phyloP scores from a whole-genome alignment of 2,888 invertebrate genomes.

The Caradrina kadenii region DNA sequence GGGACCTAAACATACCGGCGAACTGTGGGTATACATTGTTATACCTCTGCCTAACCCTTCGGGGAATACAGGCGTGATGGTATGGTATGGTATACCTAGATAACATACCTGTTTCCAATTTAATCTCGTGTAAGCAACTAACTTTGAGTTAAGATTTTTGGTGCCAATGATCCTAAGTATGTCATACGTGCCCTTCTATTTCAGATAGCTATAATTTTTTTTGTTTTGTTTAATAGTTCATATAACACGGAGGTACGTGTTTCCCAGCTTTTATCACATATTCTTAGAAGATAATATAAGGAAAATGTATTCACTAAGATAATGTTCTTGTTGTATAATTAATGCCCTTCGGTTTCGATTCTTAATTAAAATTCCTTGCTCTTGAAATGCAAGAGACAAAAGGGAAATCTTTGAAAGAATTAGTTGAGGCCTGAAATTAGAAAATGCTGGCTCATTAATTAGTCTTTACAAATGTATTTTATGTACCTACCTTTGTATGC shows the following conservation, averaged over 20 bases:
- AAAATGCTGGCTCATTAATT: neutral
- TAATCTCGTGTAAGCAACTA: too few species aligned
- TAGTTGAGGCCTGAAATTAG: conserved; percentile 5
- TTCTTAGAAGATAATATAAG: conserved; percentile 9
- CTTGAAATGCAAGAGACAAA: conserved; percentile 10
- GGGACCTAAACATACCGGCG: too few species aligned
- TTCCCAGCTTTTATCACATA: conserved; percentile 11
- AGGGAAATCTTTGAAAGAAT: neutral
- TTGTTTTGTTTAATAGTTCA: neutral
- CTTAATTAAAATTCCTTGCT: conserved; percentile 28
- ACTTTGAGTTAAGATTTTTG: too few species aligned
- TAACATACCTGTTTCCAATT: too few species aligned
- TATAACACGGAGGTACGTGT: conserved; percentile 1
- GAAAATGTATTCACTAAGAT: conserved; percentile 31
- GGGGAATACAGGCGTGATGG: too few species aligned
- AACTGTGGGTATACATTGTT: too few species aligned
- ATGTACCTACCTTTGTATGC: too few species aligned
- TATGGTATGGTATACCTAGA: too few species aligned
- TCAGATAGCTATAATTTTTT: conserved; percentile 9
- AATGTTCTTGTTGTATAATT: neutral
- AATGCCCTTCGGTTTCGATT: conserved; percentile 7
- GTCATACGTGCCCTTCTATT: neutral
- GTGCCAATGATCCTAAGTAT: neutral
- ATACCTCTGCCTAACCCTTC: too few species aligned
- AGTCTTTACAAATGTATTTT: neutral